These are phyloP conservation scores for Drosophila sechellia DNA, from an alignment of 1,140 invertebrate species.

Conservation along the genomic window DNA sequence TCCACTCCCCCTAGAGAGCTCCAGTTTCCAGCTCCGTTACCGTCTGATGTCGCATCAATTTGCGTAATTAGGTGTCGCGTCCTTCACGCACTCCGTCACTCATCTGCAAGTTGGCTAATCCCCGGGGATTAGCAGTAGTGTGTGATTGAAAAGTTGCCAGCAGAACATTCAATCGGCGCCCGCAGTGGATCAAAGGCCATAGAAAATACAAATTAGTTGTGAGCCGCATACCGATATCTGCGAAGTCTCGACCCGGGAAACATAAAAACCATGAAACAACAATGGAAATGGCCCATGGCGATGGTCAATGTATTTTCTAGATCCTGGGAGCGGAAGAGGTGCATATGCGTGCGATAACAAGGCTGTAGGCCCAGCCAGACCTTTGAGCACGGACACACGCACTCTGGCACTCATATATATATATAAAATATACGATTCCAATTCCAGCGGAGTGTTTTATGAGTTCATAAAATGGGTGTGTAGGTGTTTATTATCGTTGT, in stretches of 20 bases:
- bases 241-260: conserved; percentile 20
- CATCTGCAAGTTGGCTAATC: conserved; percentile 1
- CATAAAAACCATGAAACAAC: conserved; percentile 56
- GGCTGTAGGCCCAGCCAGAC: conserved; percentile 31
- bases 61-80: conserved; percentile 44
- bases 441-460: conserved; percentile 76
- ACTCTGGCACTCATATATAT: not conserved
- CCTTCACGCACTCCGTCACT: conserved; percentile 9
- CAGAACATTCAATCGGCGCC: conserved; percentile 27
- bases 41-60: conserved; percentile 43
- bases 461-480: conserved; percentile 75
- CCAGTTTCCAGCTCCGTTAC: conserved; percentile 3
- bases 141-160: conserved; percentile 35
- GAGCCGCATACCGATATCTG: conserved; percentile 23
- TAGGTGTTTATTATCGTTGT: conserved; percentile 73
- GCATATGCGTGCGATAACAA: conserved; percentile 19
- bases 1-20: not conserved
- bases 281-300: conserved; percentile 18
- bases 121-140: conserved; percentile 11
- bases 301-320: conserved; percentile 34
- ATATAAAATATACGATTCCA: conserved; percentile 42
- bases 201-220: conserved; percentile 51
- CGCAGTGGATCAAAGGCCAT: conserved; percentile 21
- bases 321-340: conserved; percentile 30
- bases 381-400: conserved; percentile 10